Base-by-base conservation (phyloP, 2,888 invertebrate species). In the Andrena hattorfiana region DNA sequence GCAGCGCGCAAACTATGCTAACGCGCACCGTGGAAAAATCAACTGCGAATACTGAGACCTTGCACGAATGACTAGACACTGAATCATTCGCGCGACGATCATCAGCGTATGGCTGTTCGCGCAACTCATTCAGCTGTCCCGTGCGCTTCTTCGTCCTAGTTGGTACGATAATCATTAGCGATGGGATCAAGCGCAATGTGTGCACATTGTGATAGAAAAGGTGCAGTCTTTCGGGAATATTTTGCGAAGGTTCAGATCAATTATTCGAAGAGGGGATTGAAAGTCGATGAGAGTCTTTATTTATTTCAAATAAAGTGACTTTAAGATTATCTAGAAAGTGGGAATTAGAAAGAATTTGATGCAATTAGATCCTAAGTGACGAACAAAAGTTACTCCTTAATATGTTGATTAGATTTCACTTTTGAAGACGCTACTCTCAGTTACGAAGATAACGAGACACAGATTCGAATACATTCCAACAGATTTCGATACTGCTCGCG, bases 51-150 rank as follows among this genome's bases (percentile, higher is more conserved):
- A 77, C 76, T 60, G 73, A 59, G 79, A 76, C 80, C 79, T 87
- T 77, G 84, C 75, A 60, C 87, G 82, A 85, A 67, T 82, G 85
- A 84, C 84, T 86, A 78, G 82, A 78, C 85, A 80, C 70, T 85
- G 87, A 89, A 86, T 89, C 85, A 89, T 81, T 84, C 83, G 81
- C 73, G 49, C 84, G 60, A 81, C 81, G 70, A 83, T 82, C 84
- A 56, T 72, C 80, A 56, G 56, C 71, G 62, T 68, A 59, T 69
- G 60, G 66, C 56, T 77, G 66, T 76, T 81, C 74, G 74, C 75
- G 70, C 48, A 67, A 72, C 60, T 69, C 70, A 26, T 60, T 48
- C 71, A 49, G 49, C 64, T 67, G 51, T 13, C 10, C 30, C 48
- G 59, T n/a, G 35, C 60, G 10, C 26, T 26, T 66, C 54, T 67